Evolutionary conservation across 2,113 vertebrate species (phyloP).

Genomic region (Excalfactoria chinensis): DNA sequence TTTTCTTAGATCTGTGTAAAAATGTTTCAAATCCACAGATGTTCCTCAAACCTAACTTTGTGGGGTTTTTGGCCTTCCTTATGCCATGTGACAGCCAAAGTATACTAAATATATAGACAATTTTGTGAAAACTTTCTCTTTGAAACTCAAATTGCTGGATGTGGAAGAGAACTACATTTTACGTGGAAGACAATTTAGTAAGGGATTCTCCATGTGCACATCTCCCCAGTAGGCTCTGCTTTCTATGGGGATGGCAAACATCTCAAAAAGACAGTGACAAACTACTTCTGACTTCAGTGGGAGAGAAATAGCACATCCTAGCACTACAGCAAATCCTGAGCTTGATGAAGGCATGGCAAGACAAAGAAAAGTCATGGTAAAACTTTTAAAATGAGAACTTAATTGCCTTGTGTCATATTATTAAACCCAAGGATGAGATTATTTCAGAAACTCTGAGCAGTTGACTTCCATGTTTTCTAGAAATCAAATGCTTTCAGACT

Average conservation of each 20-base stretch:
- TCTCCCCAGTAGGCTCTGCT: neutral
- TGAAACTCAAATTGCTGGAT: neutral
- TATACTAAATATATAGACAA: neutral
- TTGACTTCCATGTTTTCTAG: neutral
- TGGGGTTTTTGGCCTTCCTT: neutral
- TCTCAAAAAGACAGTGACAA: neutral
- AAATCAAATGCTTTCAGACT: neutral
- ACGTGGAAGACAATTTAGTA: neutral
- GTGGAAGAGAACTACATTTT: neutral
- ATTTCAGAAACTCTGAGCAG: neutral
- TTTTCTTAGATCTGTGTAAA: neutral
- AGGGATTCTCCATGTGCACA: fast-evolving
- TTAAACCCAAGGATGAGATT: neutral
- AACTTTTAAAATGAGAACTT: neutral
- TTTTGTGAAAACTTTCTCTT: neutral
- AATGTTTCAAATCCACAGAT: neutral
- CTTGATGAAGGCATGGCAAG: neutral
- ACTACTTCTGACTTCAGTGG: neutral
- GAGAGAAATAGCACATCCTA: neutral
- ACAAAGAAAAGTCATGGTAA: neutral
- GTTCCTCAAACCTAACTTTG: neutral
- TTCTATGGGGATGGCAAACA: neutral
- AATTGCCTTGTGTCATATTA: neutral
- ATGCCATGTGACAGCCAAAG: neutral
- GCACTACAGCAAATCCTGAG: neutral